These are phyloP conservation scores for Pseudonaja textilis DNA, from an alignment of 2,113 vertebrate genomes.

Conservation along the genomic window DNA sequence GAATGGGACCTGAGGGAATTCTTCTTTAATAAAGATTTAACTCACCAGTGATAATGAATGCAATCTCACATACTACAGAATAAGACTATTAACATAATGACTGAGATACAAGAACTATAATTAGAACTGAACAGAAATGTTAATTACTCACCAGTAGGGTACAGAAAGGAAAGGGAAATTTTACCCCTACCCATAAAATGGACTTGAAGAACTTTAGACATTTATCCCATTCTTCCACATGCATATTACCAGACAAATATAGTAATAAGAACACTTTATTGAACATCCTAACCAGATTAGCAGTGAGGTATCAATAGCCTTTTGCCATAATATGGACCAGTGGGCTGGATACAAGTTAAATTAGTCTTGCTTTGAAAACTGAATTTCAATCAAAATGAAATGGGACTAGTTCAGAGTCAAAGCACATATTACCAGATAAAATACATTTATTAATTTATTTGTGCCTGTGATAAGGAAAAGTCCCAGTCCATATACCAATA, in stretches of 20 bases:
- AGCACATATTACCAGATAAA: neutral
- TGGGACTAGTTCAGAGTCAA: neutral
- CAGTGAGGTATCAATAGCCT: accelerated
- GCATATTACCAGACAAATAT: constrained; percentile 51
- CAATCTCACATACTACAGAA: constrained; percentile 84
- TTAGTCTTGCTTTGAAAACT: neutral
- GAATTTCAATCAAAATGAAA: neutral
- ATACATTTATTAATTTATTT: neutral
- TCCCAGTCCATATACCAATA: neutral
- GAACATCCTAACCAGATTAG: constrained; percentile 25
- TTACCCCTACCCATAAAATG: constrained; percentile 49
- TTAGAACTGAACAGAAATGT: constrained; percentile 81
- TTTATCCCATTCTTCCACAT: constrained; percentile 26
- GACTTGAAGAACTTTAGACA: constrained; percentile 36
- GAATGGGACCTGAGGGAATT: constrained; percentile 82
- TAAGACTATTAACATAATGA: constrained; percentile 84
- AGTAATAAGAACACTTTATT: constrained; percentile 29
- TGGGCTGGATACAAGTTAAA: neutral
- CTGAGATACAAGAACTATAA: constrained; percentile 84
- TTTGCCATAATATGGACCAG: neutral
- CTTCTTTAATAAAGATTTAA: constrained; percentile 88
- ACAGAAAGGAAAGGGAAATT: constrained; percentile 69
- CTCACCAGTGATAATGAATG: constrained; percentile 87
- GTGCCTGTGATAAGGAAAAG: neutral
- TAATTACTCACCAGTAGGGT: constrained; percentile 77